A percentile compares a stretch with the other conserved stretches of the same genome.
phyloP scores from a whole-genome alignment of 2,888 invertebrate species.

The Acanthococcus lagerstroemiae region DNA sequence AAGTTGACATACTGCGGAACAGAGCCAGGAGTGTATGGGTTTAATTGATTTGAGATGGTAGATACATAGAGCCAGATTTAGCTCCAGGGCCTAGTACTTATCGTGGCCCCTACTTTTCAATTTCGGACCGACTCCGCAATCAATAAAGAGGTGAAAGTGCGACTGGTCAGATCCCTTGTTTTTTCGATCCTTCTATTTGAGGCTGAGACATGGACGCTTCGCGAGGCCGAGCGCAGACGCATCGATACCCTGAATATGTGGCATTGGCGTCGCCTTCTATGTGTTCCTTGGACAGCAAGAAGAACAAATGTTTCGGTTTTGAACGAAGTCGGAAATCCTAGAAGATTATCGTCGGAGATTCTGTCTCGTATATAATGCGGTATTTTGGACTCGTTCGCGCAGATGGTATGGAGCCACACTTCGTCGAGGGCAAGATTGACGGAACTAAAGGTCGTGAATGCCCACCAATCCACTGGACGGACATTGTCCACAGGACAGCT shows the following conservation, averaged over 20 bases:
- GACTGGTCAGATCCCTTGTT: no score
- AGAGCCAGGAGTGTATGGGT: no score
- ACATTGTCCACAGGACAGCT: no score
- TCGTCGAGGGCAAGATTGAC: not conserved
- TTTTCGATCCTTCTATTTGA: no score
- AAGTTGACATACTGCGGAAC: no score
- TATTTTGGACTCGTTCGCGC: not conserved
- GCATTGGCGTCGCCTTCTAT: not conserved
- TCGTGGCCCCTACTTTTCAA: no score
- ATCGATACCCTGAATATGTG: not conserved
- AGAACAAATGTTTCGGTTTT: not conserved
- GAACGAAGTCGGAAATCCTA: not conserved
- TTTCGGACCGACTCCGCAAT: no score
- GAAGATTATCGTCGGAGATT: not conserved
- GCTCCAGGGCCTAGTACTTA: no score
- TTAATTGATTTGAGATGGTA: no score
- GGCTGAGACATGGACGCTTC: no score
- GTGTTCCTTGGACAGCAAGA: not conserved
- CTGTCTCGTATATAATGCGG: not conserved
- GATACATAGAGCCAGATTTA: no score
- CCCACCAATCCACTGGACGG: not conserved
- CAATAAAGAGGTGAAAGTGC: no score
- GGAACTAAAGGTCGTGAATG: not conserved
- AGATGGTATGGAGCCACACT: not conserved
- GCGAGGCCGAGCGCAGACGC: not conserved